Evolutionary conservation across 2,797 vertebrate genomes (phyloP).

Genomic region (Tinamus major): DNA sequence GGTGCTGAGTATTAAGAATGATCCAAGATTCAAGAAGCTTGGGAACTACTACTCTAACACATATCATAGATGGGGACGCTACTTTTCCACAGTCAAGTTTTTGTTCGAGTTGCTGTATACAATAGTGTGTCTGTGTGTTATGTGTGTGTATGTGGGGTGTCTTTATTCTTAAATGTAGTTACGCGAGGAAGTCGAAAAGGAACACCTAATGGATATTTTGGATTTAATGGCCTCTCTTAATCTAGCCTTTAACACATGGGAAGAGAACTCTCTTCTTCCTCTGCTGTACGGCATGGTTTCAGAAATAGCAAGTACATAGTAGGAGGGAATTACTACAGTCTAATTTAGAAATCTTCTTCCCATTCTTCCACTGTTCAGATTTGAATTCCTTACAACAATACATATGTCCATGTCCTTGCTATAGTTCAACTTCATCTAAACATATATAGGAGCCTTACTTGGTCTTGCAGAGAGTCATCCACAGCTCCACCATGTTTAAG

Average conservation of each 20-base stretch:
- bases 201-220: not conserved
- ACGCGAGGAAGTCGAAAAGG: not conserved
- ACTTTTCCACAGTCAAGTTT: not conserved
- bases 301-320: not conserved
- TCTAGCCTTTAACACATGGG: not conserved
- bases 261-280: not conserved
- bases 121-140: not conserved
- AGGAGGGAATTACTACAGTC: not conserved
- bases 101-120: not conserved
- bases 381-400: not conserved
- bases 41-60: not conserved
- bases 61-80: not conserved
- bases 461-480: conserved; percentile 96
- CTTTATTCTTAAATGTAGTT: not conserved
- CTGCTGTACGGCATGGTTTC: not conserved
- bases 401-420: not conserved
- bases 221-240: not conserved
- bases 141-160: too few species aligned
- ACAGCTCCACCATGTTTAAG: conserved; percentile 94
- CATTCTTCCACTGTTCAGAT: not conserved
- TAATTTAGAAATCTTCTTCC: not conserved
- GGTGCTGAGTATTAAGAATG: not conserved
- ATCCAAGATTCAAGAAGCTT: not conserved
- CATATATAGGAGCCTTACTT: conserved; percentile 80
- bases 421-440: not conserved